Conservation (phyloP, 1,140 invertebrate genomes). For the Drosophila prosaltans region DNA sequence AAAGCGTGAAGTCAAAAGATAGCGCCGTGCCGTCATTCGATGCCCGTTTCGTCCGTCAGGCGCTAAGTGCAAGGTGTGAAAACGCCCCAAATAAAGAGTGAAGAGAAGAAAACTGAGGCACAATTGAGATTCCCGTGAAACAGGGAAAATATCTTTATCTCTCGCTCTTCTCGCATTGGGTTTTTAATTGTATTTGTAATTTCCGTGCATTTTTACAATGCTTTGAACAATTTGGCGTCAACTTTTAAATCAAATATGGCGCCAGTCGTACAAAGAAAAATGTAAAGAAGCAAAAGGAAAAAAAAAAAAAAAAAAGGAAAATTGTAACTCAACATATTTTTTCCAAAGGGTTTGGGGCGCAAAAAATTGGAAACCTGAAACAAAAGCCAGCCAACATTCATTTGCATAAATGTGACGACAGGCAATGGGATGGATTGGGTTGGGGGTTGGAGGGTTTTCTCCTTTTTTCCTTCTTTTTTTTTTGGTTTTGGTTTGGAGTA, state of each 20-base stretch:
- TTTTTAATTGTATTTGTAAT: slow-evolving; percentile 75
- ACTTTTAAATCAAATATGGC: slow-evolving; percentile 81
- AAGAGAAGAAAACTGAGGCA: background rate
- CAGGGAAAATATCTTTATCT: slow-evolving; percentile 22
- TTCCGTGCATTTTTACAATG: slow-evolving; percentile 54
- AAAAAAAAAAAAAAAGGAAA: slow-evolving; percentile 24
- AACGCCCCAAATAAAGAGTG: slow-evolving; percentile 21
- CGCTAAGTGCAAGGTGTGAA: slow-evolving; percentile 74
- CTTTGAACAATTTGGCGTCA: slow-evolving; percentile 69
- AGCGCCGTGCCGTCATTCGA: slow-evolving; percentile 47
- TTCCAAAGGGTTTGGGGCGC: slow-evolving; percentile 14
- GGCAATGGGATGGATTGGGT: background rate
- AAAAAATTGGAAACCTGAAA: slow-evolving; percentile 42
- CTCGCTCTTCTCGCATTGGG: slow-evolving; percentile 6
- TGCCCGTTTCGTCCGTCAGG: slow-evolving; percentile 18
- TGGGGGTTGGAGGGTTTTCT: background rate
- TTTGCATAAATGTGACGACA: slow-evolving; percentile 61
- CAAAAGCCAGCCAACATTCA: slow-evolving; percentile 72
- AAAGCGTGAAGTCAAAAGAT: slow-evolving; percentile 64
- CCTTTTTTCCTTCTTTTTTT: background rate
- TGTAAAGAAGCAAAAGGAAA: slow-evolving; percentile 9
- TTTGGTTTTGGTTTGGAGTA: background rate
- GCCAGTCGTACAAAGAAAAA: slow-evolving; percentile 20
- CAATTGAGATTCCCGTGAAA: slow-evolving; percentile 47
- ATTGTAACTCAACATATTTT: slow-evolving; percentile 64